A percentile compares a stretch with the other conserved stretches of the same genome.
These are phyloP conservation scores for Cossypha polioptera DNA, from an alignment of 2,797 vertebrate genomes.

Conservation along the genomic window DNA sequence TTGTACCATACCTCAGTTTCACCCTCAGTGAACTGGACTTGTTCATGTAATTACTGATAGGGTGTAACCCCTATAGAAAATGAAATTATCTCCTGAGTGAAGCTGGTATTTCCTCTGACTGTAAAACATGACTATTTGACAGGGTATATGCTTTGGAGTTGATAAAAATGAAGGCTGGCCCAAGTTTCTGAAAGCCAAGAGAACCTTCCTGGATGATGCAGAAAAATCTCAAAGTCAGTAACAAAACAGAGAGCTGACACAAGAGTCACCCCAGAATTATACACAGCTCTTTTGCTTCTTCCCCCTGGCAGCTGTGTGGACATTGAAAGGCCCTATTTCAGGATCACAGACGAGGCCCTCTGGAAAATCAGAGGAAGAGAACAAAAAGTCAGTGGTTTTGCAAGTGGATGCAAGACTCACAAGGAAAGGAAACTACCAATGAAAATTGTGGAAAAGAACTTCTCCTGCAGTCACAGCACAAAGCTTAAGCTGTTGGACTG, in stretches of 20 bases:
- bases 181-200: background rate
- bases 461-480: background rate
- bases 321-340: background rate
- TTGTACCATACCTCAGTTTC: background rate
- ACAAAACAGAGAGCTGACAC: background rate
- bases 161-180: background rate
- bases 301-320: background rate
- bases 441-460: background rate
- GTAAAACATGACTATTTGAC: background rate
- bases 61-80: background rate
- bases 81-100: background rate
- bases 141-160: background rate
- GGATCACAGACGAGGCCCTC: background rate
- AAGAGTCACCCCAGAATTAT: background rate
- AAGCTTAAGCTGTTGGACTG: background rate
- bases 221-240: background rate
- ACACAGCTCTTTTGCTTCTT: background rate
- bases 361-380: background rate
- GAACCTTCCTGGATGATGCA: background rate
- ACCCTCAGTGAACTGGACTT: background rate
- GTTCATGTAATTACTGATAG: background rate
- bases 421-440: background rate
- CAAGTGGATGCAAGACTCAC: background rate
- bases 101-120: background rate
- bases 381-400: background rate